phyloP scores from a whole-genome alignment of 2,888 invertebrate genomes.

The Tiliacea citrago region DNA sequence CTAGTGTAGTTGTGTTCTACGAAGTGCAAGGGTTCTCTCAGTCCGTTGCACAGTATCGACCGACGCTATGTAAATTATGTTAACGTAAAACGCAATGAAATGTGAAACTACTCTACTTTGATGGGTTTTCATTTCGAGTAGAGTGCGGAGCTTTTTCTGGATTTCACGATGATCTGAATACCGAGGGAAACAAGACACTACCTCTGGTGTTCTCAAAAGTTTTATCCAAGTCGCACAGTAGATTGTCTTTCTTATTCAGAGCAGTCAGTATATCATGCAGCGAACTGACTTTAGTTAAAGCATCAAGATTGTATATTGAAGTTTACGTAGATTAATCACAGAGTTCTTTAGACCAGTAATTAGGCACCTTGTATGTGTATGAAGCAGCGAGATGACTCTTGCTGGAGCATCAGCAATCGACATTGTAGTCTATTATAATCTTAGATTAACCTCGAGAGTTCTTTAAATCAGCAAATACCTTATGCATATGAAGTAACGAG shows the following conservation, averaged over 20 bases:
- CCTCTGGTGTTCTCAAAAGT: not conserved
- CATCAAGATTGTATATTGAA: not conserved
- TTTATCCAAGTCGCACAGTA: not conserved
- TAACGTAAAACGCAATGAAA: slow-evolving; percentile 59
- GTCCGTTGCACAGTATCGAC: slow-evolving; percentile 57
- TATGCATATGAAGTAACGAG: not conserved
- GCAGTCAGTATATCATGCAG: not conserved
- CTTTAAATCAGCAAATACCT: not conserved
- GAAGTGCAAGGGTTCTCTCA: slow-evolving; percentile 46
- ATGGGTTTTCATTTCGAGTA: slow-evolving; percentile 43
- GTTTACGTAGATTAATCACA: not conserved
- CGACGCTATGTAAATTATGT: slow-evolving; percentile 50
- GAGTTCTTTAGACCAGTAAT: not conserved
- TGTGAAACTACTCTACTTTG: slow-evolving; percentile 48
- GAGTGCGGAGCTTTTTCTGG: slow-evolving; percentile 10
- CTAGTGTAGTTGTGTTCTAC: slow-evolving; percentile 27
- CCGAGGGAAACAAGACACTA: not conserved
- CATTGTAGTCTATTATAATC: not conserved
- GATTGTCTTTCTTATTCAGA: not conserved
- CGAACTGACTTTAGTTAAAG: not conserved
- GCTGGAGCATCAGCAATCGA: too few relatives aligned
- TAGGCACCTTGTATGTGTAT: not conserved
- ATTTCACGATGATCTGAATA: not conserved
- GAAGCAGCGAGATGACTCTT: not conserved
- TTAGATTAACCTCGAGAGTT: not conserved